Evolutionary conservation across 35 echinoderm and acorn worm genomes (phyloP).

Genomic region (Heliocidaris erythrogramma): DNA sequence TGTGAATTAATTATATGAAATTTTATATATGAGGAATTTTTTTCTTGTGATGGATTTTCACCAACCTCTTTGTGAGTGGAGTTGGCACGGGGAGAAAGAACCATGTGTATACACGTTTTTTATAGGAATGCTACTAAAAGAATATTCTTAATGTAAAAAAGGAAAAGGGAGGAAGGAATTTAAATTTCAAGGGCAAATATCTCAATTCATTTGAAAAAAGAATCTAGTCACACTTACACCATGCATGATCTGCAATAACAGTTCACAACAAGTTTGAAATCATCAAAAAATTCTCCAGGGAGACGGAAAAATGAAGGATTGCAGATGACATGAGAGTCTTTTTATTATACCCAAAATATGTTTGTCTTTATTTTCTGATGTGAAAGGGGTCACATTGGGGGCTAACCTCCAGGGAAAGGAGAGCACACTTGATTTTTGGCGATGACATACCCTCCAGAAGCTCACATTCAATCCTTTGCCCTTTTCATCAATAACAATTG

Average conservation of each 20-base stretch:
- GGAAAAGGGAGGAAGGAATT: background rate
- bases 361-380: background rate
- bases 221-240: background rate
- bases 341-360: conserved; percentile 13
- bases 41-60: background rate
- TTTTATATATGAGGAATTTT: background rate
- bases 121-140: background rate
- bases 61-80: background rate
- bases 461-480: background rate
- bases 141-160: background rate
- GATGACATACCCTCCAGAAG: conserved; percentile 1
- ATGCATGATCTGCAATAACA: background rate
- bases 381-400: background rate
- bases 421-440: background rate
- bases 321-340: background rate
- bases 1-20: background rate
- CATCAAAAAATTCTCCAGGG: background rate
- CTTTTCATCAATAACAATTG: conserved; percentile 11
- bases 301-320: background rate
- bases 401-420: background rate
- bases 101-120: too few relatives aligned
- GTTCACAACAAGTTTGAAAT: background rate
- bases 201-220: background rate
- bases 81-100: background rate
- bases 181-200: background rate